Evolutionary conservation across 2,113 vertebrate species (phyloP).

Genomic region (Enhydra lutris): DNA sequence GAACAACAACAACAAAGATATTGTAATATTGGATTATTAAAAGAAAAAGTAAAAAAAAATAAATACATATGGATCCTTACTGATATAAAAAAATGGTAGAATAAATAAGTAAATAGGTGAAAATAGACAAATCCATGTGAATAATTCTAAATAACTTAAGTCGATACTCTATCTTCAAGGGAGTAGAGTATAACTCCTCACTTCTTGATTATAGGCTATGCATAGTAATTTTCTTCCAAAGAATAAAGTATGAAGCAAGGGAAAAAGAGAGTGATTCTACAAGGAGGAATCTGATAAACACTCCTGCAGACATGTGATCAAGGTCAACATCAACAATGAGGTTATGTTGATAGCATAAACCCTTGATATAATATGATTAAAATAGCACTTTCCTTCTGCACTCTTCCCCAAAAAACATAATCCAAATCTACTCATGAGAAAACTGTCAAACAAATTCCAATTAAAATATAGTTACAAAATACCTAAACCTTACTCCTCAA

Average conservation of each 20-base stretch:
- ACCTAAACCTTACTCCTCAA: neutral
- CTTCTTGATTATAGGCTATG: neutral
- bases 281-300: neutral
- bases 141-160: neutral
- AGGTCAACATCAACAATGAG: neutral
- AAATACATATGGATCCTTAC: neutral
- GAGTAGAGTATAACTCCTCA: neutral
- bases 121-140: neutral
- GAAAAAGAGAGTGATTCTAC: neutral
- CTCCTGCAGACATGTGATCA: neutral
- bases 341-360: neutral
- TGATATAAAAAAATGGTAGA: neutral
- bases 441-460: neutral
- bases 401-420: neutral
- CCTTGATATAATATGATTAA: neutral
- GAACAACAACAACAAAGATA: neutral
- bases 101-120: neutral
- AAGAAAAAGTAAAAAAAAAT: slow-evolving; percentile 10
- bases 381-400: neutral
- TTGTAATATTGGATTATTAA: slow-evolving; percentile 23
- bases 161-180: neutral
- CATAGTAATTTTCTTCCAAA: neutral
- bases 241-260: neutral
- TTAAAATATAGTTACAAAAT: neutral
- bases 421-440: neutral